A percentile compares a stretch with the other conserved stretches of the same genome.
phyloP scores from a whole-genome alignment of 2,888 invertebrate genomes.

The Drosophila borborema region DNA sequence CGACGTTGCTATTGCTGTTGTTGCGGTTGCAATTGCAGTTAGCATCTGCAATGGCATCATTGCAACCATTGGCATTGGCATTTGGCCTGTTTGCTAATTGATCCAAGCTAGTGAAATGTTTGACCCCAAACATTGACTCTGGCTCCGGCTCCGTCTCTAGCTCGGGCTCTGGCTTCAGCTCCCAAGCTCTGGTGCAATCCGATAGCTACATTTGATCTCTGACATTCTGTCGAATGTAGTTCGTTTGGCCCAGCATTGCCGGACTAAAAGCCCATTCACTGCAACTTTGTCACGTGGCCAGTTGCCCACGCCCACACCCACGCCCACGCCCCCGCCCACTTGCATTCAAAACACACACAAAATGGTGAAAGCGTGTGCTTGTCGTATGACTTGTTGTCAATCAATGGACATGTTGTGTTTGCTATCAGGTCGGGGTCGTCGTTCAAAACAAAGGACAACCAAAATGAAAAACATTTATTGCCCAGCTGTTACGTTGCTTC shows the following conservation, averaged over 20 bases:
- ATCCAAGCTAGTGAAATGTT: slow-evolving; percentile 9
- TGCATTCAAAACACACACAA: slow-evolving; percentile 33
- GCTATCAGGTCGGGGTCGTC: slow-evolving; percentile 41
- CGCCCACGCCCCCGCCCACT: not conserved
- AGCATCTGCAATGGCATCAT: slow-evolving; percentile 1
- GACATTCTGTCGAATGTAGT: slow-evolving; percentile 11
- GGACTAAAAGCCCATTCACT: slow-evolving; percentile 26
- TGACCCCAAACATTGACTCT: slow-evolving; percentile 8
- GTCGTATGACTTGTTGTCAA: slow-evolving; percentile 32
- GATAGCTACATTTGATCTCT: slow-evolving; percentile 23
- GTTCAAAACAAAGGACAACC: slow-evolving; percentile 33
- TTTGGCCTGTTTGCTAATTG: slow-evolving; percentile 21
- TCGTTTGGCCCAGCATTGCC: slow-evolving; percentile 1
- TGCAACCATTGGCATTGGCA: slow-evolving; percentile 2
- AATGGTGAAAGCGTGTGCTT: slow-evolving; percentile 31
- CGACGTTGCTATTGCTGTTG: not conserved
- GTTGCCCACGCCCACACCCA: not conserved
- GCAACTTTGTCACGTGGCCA: slow-evolving; percentile 51
- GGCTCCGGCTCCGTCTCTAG: not conserved
- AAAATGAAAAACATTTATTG: slow-evolving; percentile 31
- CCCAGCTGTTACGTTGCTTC: not conserved
- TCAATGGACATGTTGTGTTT: slow-evolving; percentile 40
- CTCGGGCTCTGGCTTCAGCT: not conserved
- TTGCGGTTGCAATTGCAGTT: slow-evolving; percentile 7
- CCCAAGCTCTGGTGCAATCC: not conserved